phyloP scores from a whole-genome alignment of 30 jellyfish, hydroid and myxozoan genomes.

The Clytia hemisphaerica region DNA sequence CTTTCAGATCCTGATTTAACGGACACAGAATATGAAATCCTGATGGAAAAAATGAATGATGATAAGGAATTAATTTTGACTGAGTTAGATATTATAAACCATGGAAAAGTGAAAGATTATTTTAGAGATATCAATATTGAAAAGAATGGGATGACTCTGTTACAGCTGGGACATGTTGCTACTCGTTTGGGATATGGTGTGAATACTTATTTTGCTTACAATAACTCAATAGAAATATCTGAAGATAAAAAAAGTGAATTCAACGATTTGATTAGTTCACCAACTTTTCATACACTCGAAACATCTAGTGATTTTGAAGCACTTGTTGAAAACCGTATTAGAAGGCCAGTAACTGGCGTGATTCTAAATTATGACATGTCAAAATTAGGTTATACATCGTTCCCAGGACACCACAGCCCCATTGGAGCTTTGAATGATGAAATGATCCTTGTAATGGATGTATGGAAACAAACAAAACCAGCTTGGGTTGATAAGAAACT shows the following conservation, averaged over 20 bases:
- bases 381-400: slow-evolving; percentile 28
- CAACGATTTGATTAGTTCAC: neutral
- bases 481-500: slow-evolving; percentile 48
- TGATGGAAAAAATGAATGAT: no score
- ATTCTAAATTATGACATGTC: slow-evolving; percentile 53
- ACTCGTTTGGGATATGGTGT: neutral
- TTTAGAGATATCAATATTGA: neutral
- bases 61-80: no score
- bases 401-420: slow-evolving; percentile 60
- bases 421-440: slow-evolving; percentile 42
- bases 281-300: neutral
- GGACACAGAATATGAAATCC: no score
- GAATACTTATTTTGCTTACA: slow-evolving; percentile 11
- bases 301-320: slow-evolving; percentile 11
- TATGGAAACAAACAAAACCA: slow-evolving; percentile 71
- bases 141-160: neutral
- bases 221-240: neutral
- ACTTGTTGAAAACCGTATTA: neutral
- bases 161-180: neutral
- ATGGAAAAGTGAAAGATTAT: neutral
- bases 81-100: no score
- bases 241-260: neutral
- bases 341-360: slow-evolving; percentile 6
- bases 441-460: slow-evolving; percentile 46
- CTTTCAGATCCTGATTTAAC: no score